These are phyloP conservation scores for Salminus brasiliensis DNA, from an alignment of 2,113 vertebrate species.

Conservation along the genomic window DNA sequence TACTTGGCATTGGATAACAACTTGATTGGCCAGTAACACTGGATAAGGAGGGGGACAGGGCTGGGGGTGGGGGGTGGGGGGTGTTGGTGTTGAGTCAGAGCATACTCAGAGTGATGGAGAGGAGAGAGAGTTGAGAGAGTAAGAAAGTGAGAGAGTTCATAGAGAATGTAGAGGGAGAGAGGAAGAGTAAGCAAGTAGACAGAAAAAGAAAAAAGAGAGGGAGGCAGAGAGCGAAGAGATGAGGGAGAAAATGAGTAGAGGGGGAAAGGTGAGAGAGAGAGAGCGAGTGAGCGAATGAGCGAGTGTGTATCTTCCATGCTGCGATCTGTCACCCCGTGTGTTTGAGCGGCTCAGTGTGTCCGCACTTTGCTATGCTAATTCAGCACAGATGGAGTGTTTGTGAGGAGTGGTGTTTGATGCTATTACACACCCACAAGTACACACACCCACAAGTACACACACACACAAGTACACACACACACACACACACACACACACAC, in stretches of 20 bases:
- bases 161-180: no score
- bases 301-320: neutral
- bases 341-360: neutral
- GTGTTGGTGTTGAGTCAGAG: neutral
- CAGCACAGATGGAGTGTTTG: conserved; percentile 38
- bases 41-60: no score
- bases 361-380: conserved; percentile 33
- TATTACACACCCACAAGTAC: conserved; percentile 13
- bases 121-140: no score
- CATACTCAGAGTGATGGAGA: neutral
- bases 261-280: neutral
- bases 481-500: conserved; percentile 1
- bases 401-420: conserved; percentile 11
- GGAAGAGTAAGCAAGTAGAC: no score
- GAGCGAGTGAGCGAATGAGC: neutral
- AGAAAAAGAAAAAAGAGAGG: no score
- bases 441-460: neutral
- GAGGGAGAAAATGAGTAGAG: no score
- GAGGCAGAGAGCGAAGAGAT: no score
- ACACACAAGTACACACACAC: neutral
- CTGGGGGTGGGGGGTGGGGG: no score
- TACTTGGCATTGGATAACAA: neutral
- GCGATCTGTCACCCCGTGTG: neutral
- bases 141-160: no score
- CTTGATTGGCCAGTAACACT: neutral